A percentile compares a stretch with the other conserved stretches of the same genome.
These are phyloP conservation scores for Habrosyne pyritoides DNA, from an alignment of 2,888 invertebrate genomes.

Conservation along the genomic window DNA sequence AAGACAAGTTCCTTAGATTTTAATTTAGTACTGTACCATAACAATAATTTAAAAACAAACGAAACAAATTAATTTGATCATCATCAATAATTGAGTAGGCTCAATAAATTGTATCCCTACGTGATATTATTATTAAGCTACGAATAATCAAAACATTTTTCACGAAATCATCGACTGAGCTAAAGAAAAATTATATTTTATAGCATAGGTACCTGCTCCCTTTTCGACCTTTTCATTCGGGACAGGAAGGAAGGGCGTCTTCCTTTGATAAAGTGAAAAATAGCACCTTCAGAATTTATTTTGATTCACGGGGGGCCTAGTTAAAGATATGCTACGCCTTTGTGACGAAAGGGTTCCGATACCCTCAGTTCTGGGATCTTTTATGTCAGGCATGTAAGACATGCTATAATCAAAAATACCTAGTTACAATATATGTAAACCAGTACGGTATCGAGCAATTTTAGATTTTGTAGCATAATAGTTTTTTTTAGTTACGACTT, in stretches of 20 bases:
- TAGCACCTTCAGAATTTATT: slow-evolving; percentile 67
- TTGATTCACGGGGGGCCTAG: slow-evolving; percentile 49
- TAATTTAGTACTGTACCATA: no score
- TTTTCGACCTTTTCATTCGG: slow-evolving; percentile 68
- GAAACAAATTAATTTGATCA: no score
- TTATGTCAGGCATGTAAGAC: slow-evolving; percentile 12
- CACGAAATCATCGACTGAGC: slow-evolving; percentile 52
- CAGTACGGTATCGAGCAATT: neutral
- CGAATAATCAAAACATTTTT: slow-evolving; percentile 43
- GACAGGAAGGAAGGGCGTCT: slow-evolving; percentile 71
- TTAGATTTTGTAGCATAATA: neutral
- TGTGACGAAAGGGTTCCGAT: slow-evolving; percentile 43
- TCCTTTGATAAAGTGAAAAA: slow-evolving; percentile 80
- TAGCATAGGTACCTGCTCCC: slow-evolving; percentile 50
- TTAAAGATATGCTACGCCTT: slow-evolving; percentile 45
- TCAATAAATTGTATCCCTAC: neutral
- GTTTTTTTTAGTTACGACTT: no score
- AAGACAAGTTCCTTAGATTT: neutral
- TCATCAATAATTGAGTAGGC: neutral
- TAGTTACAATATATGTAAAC: neutral
- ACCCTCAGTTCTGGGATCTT: slow-evolving; percentile 36
- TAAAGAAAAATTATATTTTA: slow-evolving; percentile 62
- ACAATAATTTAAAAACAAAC: no score
- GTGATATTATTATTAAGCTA: slow-evolving; percentile 8
- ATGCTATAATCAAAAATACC: neutral